Evolutionary conservation across 2,797 vertebrate species (phyloP).

Genomic region (Pantherophis vulpinus): DNA sequence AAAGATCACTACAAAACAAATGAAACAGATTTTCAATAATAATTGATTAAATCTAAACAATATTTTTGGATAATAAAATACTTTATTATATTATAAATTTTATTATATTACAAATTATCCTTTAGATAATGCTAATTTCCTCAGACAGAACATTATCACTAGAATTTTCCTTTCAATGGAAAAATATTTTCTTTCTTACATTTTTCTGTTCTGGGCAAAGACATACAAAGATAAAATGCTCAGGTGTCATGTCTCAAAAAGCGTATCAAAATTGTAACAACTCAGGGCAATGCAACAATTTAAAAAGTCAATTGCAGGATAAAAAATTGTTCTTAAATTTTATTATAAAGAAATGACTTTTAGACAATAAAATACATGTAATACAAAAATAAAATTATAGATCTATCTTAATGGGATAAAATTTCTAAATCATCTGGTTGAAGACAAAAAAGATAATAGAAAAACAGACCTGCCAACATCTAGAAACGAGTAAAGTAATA

Average conservation of each 20-base stretch:
- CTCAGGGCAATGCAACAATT: constrained; percentile 34
- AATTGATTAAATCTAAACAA: not conserved
- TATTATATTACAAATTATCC: not conserved
- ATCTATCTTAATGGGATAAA: constrained; percentile 24
- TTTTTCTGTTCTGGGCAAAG: constrained; percentile 9
- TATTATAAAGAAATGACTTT: constrained; percentile 35
- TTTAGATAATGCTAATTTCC: constrained; percentile 11
- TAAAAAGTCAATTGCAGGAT: constrained; percentile 8
- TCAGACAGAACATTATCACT: not conserved
- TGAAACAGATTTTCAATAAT: not conserved
- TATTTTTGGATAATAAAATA: constrained; percentile 7
- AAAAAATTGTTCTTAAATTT: constrained; percentile 43
- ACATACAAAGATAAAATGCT: not conserved
- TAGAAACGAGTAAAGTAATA: no score
- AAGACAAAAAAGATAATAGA: not conserved
- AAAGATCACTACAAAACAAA: not conserved
- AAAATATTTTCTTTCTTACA: constrained; percentile 18
- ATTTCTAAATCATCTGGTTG: constrained; percentile 24
- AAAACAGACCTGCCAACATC: no score
- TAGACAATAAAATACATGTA: constrained; percentile 23
- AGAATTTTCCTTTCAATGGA: constrained; percentile 12
- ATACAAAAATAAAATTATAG: constrained; percentile 37
- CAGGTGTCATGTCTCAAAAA: not conserved
- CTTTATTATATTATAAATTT: not conserved
- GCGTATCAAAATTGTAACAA: constrained; percentile 19